Base-by-base conservation (phyloP, 2,888 invertebrate species). In the Vesta saturnalis region DNA sequence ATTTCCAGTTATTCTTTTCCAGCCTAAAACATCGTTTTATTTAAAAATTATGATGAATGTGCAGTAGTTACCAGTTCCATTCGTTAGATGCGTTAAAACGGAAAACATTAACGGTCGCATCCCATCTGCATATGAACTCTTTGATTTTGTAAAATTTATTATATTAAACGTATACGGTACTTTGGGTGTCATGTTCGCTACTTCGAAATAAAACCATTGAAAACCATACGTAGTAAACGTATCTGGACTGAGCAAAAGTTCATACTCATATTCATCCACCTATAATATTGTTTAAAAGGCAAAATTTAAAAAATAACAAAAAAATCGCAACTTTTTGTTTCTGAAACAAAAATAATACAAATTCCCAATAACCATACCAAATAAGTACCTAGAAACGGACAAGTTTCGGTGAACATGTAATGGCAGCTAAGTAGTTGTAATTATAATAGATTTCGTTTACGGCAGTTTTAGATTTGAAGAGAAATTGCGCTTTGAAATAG, bases 201-300 rank as follows among this genome's bases (percentile, higher is more conserved):
- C 91, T 85, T 94, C 92, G 80, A 95, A 95, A 84, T 95, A 95
- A 84, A 95, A 95, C 95, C 95, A 95, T 79, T 95, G 94, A 80
- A 92, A 92, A 72, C 94, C 91, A 67, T 89, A 89, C 18, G 86
- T 87, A 1, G 93, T 91, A 84, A 94, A 94, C 52, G 94, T 90
- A 80, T 95, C 95, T 0, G 95, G 92, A 83, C 90, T 92, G 70
- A 95, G 83, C 69, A 94, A 90, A 70, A 95, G 85, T 80, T 95
- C 94, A 82, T 95, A 95, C 79, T 95, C 94, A 78, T 88, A 86
- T 55, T 88, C 86, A 73, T 91, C 90, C 78, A 92, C 88, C 93
- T 94, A 83, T 60, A 86, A 82, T n/a, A n/a, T n/a, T n/a, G n/a
- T n/a, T n/a, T n/a, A 30, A 4, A 30, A 30, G 6, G 46, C 14